phyloP scores from a whole-genome alignment of 1,140 invertebrate genomes.

The Pissodes strobi region DNA sequence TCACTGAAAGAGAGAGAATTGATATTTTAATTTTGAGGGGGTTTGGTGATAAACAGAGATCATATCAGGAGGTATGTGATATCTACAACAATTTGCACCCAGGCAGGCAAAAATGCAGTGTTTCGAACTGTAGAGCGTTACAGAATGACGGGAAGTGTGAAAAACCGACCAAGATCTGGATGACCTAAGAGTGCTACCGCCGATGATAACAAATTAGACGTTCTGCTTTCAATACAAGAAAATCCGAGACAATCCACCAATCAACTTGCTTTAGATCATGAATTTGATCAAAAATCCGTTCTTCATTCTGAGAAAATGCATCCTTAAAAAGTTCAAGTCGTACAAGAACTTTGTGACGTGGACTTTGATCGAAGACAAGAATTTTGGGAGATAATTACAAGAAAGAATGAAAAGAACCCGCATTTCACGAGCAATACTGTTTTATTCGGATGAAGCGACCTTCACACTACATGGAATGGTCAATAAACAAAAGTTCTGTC shows the following conservation, averaged over 20 bases:
- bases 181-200: background rate
- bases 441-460: too few relatives aligned
- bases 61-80: too few relatives aligned
- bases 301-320: constrained; percentile 10
- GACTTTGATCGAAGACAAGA: constrained; percentile 8
- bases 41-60: too few relatives aligned
- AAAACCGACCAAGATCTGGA: constrained; percentile 7
- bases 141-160: background rate
- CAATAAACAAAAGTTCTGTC: background rate
- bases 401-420: background rate
- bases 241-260: constrained; percentile 2
- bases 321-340: constrained; percentile 7
- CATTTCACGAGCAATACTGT: constrained; percentile 5
- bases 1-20: too few relatives aligned
- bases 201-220: background rate
- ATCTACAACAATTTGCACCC: constrained; percentile 3
- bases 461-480: too few relatives aligned
- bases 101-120: constrained; percentile 3
- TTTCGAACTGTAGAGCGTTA: too few relatives aligned
- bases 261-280: constrained; percentile 4
- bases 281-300: background rate
- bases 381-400: constrained; percentile 5
- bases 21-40: too few relatives aligned
- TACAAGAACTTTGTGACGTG: constrained; percentile 7
- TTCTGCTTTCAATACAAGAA: constrained; percentile 7